Base-by-base conservation (phyloP, 2,113 vertebrate genomes). In the Furnarius figulus region DNA sequence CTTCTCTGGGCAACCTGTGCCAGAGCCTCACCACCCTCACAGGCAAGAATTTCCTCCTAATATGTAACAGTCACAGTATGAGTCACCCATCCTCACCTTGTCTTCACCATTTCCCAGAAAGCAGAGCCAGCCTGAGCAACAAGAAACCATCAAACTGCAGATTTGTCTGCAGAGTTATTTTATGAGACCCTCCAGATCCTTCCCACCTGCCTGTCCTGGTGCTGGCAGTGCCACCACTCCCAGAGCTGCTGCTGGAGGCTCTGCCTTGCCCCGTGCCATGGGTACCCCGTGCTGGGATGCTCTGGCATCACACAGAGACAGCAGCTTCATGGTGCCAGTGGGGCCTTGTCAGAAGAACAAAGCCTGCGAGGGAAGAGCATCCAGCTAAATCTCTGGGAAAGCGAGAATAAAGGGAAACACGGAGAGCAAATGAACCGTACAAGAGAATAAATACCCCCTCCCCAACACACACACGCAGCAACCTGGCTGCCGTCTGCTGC, bases 401-500 rank as follows among this genome's bases (percentile, higher is more conserved):
- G 73, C 2, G 0, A 97, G 95, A 97, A 96, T 91, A 97, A 97
- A 97, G 91, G 84, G 92, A 97, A 96, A 93, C 89, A 94, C 25
- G 15, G 93, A 44, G 84, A 97, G 95, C 93, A 97, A 97, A 97
- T 94, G 96, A 98, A 97, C 90, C 95, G 95, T 97, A 93, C 97
- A 97, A 94, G 97, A 96, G 95, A 96, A 96, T 96, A 97, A 97
- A 97, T 96, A 90, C 84, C 89, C 91, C 95, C 93, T 91, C 92
- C 89, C 93, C 85, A 82, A 87, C 92, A 42, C 82, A 82, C 70
- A 62, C 91, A 94, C 88, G 82, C 97, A 93, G 97, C 98, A 98
- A 97, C 98, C 98, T 98, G 96, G 97, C 97, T 97, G 97, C 96
- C 46, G 97, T 97, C 97, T 97, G 97, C 98, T 98, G 97, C 95